These are phyloP conservation scores for Zophobas atratus DNA, from an alignment of 1,140 invertebrate species.

Conservation along the genomic window DNA sequence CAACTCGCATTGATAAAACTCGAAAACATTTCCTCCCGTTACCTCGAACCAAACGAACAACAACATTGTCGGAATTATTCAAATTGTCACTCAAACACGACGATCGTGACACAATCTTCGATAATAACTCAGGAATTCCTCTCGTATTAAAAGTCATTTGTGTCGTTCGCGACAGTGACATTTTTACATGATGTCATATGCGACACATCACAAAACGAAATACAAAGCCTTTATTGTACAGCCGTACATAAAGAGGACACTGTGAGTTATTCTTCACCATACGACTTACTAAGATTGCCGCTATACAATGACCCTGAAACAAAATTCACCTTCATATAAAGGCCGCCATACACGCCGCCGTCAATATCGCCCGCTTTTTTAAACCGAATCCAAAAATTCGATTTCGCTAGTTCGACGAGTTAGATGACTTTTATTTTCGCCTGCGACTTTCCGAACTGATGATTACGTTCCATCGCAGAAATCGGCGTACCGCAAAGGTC, in stretches of 20 bases:
- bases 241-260: conserved; percentile 57
- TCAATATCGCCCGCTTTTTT: background rate
- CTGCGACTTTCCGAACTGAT: too few relatives aligned
- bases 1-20: conserved; percentile 4
- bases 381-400: too few relatives aligned
- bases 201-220: conserved; percentile 62
- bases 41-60: conserved; percentile 22
- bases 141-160: conserved; percentile 37
- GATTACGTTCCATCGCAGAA: too few relatives aligned
- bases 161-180: conserved; percentile 58
- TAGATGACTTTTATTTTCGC: too few relatives aligned
- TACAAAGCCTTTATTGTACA: conserved; percentile 60
- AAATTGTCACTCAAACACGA: conserved; percentile 43
- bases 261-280: conserved; percentile 57
- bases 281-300: conserved; percentile 57
- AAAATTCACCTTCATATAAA: conserved; percentile 45
- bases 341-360: conserved; percentile 10
- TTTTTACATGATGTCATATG: conserved; percentile 60
- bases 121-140: conserved; percentile 35
- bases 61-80: conserved; percentile 24
- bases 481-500: too few relatives aligned
- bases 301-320: conserved; percentile 56
- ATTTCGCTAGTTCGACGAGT: conserved; percentile 9
- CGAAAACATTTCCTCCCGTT: background rate
- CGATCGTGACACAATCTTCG: conserved; percentile 46